These are phyloP conservation scores for Rhinichthys klamathensis DNA, from an alignment of 2,113 vertebrate species.

Conservation along the genomic window DNA sequence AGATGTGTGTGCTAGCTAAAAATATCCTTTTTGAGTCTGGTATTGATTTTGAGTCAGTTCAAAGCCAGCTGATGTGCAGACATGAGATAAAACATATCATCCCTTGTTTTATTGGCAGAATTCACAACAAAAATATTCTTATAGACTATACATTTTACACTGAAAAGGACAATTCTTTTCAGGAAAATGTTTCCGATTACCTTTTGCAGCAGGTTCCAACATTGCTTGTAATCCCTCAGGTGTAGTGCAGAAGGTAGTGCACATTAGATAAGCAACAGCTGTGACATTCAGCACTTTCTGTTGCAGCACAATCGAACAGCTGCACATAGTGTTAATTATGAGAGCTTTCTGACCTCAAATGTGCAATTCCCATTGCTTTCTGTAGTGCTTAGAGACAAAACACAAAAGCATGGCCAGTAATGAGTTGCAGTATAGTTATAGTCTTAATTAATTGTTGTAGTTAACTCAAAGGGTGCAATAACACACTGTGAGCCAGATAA, in stretches of 20 bases:
- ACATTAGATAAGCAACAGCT: constrained; percentile 22
- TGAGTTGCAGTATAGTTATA: neutral
- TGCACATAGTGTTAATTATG: constrained; percentile 19
- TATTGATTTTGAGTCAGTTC: constrained; percentile 48
- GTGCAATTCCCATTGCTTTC: constrained; percentile 12
- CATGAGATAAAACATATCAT: constrained; percentile 1
- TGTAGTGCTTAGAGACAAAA: neutral
- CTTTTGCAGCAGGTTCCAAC: neutral
- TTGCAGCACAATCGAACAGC: constrained; percentile 21
- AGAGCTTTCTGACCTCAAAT: neutral
- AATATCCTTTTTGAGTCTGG: constrained; percentile 1
- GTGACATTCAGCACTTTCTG: constrained; percentile 16
- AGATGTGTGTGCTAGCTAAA: constrained; percentile 36
- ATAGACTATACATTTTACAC: neutral
- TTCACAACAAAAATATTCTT: neutral
- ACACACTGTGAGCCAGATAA: constrained; percentile 12
- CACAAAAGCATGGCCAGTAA: neutral
- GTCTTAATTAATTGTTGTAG: neutral
- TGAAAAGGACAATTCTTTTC: neutral
- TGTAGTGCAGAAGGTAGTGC: neutral
- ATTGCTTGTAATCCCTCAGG: neutral
- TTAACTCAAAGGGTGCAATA: neutral
- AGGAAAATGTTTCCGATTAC: neutral
- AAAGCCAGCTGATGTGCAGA: constrained; percentile 24
- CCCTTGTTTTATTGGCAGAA: neutral